These are phyloP conservation scores for Asarcornis scutulata DNA, from an alignment of 2,113 vertebrate genomes.

Conservation along the genomic window DNA sequence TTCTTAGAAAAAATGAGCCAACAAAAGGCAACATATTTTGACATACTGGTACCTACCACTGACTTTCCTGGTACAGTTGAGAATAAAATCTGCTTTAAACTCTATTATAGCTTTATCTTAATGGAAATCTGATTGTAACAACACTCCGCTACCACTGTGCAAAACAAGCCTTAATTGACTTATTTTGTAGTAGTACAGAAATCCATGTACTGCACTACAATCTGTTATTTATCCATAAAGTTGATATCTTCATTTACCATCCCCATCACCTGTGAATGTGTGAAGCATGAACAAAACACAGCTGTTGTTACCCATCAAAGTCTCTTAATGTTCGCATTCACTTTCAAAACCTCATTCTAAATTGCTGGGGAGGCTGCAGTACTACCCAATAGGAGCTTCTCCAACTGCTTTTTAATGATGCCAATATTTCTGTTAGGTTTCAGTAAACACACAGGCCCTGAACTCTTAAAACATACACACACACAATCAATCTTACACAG, in stretches of 20 bases:
- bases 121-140: neutral
- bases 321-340: neutral
- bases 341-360: neutral
- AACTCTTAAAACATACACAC: constrained; percentile 5
- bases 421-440: neutral
- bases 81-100: neutral
- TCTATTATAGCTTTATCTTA: neutral
- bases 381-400: neutral
- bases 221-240: neutral
- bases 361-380: neutral
- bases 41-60: neutral
- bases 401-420: neutral
- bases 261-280: accelerated
- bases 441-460: neutral
- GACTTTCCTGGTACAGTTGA: neutral
- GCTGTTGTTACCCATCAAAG: accelerated
- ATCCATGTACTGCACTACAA: accelerated
- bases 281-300: neutral
- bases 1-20: constrained; percentile 21
- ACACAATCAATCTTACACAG: neutral
- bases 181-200: neutral
- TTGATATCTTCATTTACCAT: neutral
- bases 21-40: constrained; percentile 3
- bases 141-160: neutral
- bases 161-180: neutral